Evolutionary conservation across 2,797 vertebrate genomes (phyloP), one percentile per base, ranked within the genome.

Genomic region (Gorsachius magnificus): DNA sequence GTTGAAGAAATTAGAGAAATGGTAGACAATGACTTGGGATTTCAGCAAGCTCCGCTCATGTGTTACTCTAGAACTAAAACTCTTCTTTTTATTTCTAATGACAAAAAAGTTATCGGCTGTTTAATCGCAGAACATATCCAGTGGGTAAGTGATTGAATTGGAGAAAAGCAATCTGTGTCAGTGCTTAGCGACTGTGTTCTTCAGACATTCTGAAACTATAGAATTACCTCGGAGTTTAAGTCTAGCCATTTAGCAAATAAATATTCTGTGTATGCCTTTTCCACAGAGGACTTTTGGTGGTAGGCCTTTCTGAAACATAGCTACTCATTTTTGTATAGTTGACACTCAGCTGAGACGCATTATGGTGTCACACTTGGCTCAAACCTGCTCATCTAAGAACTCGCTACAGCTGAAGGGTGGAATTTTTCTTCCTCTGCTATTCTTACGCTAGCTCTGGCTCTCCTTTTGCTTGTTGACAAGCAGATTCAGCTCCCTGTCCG

Each of bases 1-100:
- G 99, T 99, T 60, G 99, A 99, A 91, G 99, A 99, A 97, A 99
- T 99, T 90, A 98, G 99, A 97, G 99, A 99, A 98, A 99, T 99
- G 99, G 99, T 99, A 97, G 99, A 99, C 98, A 99, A 99, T 95
- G 99, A 99, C 97, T 98, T 99, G 91, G 99, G 99, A 95, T 99
- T 99, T 98, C 99, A 99, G 89, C 99, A 99, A 98, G 99, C 99
- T 97, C 99, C 99, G 43, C 98, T 99, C 83, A 99, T 99, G 98
- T 99, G 99, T 97, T 99, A 99, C 90, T 99, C 99, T 64, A 98
- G 99, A 98, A 99, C 99, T 69, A 99, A 99, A 98, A 99, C 99
- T 69, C 99, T 99, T 90, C 99, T 99, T 78, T 99, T 99, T 96
- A 99, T 99, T 98, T 99, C 99, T 80, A 99, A 99, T 54, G 99